A percentile compares a stretch with the other conserved stretches of the same genome.
Conservation (phyloP, 2,888 invertebrate species). For the Ommatoiulus sabulosus region DNA sequence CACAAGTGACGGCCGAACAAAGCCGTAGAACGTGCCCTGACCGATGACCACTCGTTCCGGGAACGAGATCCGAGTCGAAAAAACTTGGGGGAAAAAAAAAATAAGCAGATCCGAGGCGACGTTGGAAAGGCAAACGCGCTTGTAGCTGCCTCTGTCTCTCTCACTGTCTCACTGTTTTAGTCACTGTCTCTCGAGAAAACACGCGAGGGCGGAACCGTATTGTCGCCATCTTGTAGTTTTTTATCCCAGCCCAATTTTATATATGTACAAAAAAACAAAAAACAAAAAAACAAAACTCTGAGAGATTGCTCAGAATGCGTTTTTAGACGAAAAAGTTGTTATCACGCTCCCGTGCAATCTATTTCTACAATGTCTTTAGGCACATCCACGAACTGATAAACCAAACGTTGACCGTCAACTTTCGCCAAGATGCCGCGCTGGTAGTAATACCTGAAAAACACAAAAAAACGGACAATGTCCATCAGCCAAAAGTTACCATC, state of each 20-base stretch:
- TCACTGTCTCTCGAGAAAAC: neutral
- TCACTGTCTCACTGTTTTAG: neutral
- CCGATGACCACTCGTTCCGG: too few species aligned
- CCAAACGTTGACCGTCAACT: constrained; percentile 98
- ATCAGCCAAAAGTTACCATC: neutral
- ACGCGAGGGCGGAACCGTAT: neutral
- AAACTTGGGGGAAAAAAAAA: too few species aligned
- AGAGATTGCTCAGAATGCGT: neutral
- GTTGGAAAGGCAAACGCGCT: neutral
- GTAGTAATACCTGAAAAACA: constrained; percentile 85
- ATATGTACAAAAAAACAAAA: constrained; percentile 18
- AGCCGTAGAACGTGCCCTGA: too few species aligned
- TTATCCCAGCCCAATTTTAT: constrained; percentile 37
- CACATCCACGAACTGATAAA: constrained; percentile 99
- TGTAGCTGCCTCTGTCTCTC: constrained; percentile 4
- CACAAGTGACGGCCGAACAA: too few species aligned
- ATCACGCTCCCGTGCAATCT: constrained; percentile 90
- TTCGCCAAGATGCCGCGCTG: constrained; percentile 99
- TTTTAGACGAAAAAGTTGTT: neutral
- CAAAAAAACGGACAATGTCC: neutral
- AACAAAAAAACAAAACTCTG: too few species aligned
- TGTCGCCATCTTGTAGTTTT: constrained; percentile 24
- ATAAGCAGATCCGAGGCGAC: constrained; percentile 8
- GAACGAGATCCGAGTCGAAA: too few species aligned
- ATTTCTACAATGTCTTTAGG: constrained; percentile 98